A percentile compares a stretch with the other conserved stretches of the same genome.
phyloP scores from a whole-genome alignment of 35 echinoderm and acorn worm genomes.

The Strongylocentrotus purpuratus region DNA sequence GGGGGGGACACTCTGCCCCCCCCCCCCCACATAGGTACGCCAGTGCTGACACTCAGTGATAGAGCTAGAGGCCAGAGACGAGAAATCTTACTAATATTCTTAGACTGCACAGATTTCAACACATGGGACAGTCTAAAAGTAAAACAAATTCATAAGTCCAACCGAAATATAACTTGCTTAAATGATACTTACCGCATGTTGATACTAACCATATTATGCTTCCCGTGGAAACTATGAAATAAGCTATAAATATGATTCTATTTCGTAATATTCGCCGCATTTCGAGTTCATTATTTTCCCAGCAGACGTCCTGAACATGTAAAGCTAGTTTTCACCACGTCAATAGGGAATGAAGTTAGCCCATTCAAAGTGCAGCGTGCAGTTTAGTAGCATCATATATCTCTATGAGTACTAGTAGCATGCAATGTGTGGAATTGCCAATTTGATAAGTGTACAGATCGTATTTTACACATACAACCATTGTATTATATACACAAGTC shows the following conservation, averaged over 20 bases:
- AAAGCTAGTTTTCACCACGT: too few species aligned
- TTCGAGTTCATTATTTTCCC: background rate
- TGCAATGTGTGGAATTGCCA: too few species aligned
- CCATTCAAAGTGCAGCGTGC: too few species aligned
- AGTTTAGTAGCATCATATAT: too few species aligned
- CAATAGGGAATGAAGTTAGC: background rate
- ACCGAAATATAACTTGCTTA: background rate
- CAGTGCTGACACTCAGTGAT: background rate
- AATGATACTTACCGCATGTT: constrained; percentile 43
- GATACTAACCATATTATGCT: constrained; percentile 45
- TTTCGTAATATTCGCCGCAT: constrained; percentile 33
- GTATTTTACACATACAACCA: too few species aligned
- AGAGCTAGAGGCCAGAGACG: background rate
- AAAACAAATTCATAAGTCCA: background rate
- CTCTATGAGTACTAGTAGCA: too few species aligned
- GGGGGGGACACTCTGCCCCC: too few species aligned
- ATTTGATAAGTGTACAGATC: too few species aligned
- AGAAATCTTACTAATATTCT: too few species aligned
- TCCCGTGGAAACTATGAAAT: constrained; percentile 39
- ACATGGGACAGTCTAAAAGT: background rate
- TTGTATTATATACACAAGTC: too few species aligned
- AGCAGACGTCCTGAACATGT: background rate
- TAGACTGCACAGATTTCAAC: background rate
- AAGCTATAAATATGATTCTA: background rate
- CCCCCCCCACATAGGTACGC: too few species aligned